These are phyloP conservation scores for Lethrus apterus DNA, from an alignment of 1,140 invertebrate genomes.

Conservation along the genomic window DNA sequence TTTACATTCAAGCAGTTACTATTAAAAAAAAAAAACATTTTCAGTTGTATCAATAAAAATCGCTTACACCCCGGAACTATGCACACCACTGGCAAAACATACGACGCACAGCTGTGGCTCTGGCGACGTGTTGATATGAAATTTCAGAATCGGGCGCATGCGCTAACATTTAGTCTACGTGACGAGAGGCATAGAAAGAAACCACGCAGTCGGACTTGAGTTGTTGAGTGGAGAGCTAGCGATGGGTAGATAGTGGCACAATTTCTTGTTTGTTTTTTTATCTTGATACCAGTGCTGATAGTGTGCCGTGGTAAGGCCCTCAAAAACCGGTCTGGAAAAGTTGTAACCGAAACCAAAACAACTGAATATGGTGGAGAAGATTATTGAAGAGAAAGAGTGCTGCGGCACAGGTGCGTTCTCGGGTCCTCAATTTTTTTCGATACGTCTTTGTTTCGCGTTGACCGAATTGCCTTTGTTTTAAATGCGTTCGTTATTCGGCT, in stretches of 20 bases:
- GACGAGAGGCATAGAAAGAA: slow-evolving; percentile 3
- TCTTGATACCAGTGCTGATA: too few relatives aligned
- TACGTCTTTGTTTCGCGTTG: too few relatives aligned
- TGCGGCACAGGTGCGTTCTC: slow-evolving; percentile 1
- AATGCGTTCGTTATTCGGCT: too few relatives aligned
- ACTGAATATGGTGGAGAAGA: slow-evolving; percentile 5
- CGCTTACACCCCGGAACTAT: not conserved
- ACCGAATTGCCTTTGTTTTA: too few relatives aligned
- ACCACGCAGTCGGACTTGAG: not conserved
- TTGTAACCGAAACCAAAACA: not conserved
- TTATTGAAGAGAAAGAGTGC: slow-evolving; percentile 4
- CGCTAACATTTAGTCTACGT: not conserved
- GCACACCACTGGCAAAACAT: not conserved
- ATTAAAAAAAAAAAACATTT: not conserved
- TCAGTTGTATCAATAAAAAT: not conserved
- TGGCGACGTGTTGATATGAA: not conserved
- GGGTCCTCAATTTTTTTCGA: too few relatives aligned
- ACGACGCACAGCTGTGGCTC: not conserved
- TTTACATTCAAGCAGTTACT: not conserved
- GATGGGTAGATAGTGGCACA: slow-evolving; percentile 1
- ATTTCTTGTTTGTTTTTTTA: slow-evolving; percentile 3
- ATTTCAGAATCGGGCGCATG: not conserved
- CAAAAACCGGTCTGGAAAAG: not conserved
- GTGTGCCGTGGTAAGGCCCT: not conserved
- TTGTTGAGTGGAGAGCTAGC: not conserved